Evolutionary conservation across 2,888 invertebrate species (phyloP), one percentile per base, ranked within the genome.

Genomic region (Yponomeuta evonymella): DNA sequence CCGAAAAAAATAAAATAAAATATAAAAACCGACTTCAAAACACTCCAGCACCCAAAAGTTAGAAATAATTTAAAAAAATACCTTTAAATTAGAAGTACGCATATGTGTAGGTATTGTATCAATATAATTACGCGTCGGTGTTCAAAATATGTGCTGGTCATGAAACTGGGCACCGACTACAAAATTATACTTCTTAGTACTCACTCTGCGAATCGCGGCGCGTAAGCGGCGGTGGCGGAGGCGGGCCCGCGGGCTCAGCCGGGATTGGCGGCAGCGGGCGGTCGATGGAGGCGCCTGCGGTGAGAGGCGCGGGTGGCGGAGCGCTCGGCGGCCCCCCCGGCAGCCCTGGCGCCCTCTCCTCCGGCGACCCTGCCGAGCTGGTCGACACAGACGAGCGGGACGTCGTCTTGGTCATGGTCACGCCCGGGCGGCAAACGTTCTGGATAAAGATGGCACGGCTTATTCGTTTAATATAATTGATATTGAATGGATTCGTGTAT

Each of bases 201-300:
- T 76, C 84, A 95, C 95, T 94, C 92, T 96, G 96, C 58, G 96
- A 96, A 79, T 96, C 96, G 66, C 96, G 93, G 67, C 96, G 93
- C 0, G 90, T 82, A 69, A 92, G 83, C 33, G 91, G 91, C 33
- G 91, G 91, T 65, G 91, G 72, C 23, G 76, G 92, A 36, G 92
- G 91, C 4, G 92, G 89, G 76, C 90, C 90, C 48, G 88, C 75
- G 1, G 93, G 93, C 76, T 93, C 92, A 0, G 92, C 94, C 0
- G 94, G 94, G 73, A 94, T 94, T 48, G 94, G 94, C 70, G 94
- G 94, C 79, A 94, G 91, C 30, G 94, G 93, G 75, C 92, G 89
- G 79, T 92, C 93, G 78, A 90, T 92, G 87, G 93, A 83, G 75
- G 89, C 85, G n/a, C 83, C 83, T 11, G 89, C 73, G 75, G 88